These are phyloP conservation scores for Hiodon tergisus DNA, from an alignment of 2,113 vertebrate species.

Conservation along the genomic window DNA sequence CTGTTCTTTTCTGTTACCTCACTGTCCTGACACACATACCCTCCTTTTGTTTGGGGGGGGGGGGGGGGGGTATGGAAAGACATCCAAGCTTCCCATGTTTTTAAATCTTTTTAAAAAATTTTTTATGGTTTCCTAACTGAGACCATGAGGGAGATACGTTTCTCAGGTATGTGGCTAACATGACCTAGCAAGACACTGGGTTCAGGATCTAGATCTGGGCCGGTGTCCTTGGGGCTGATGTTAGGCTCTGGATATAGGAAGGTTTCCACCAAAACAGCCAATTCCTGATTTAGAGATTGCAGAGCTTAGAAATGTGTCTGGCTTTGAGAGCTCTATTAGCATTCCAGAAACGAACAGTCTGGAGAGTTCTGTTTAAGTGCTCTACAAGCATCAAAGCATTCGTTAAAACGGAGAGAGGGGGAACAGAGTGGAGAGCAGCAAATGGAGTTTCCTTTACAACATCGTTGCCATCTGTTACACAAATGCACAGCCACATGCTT, in stretches of 20 bases:
- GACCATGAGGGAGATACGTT: background rate
- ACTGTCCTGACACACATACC: too few species aligned
- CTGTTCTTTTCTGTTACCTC: too few species aligned
- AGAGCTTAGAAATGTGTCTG: slow-evolving; percentile 14
- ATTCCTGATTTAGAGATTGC: slow-evolving; percentile 3
- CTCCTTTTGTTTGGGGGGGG: too few species aligned
- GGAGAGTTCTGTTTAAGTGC: slow-evolving; percentile 35
- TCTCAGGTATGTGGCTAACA: background rate
- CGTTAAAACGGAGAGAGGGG: slow-evolving; percentile 31
- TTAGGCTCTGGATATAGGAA: background rate
- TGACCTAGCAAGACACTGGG: background rate
- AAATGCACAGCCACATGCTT: background rate
- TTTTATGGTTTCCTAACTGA: too few species aligned
- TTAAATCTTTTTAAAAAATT: too few species aligned
- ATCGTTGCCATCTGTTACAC: background rate
- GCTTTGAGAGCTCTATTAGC: slow-evolving; percentile 34
- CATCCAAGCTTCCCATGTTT: too few species aligned
- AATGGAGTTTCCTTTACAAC: background rate
- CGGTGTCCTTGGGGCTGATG: background rate
- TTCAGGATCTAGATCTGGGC: background rate
- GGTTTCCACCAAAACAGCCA: background rate
- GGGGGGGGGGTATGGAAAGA: too few species aligned
- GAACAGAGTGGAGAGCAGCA: slow-evolving; percentile 16
- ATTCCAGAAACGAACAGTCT: slow-evolving; percentile 38
- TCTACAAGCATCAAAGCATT: slow-evolving; percentile 43